Evolutionary conservation across 1,140 invertebrate genomes (phyloP).

Genomic region (Carcinoscorpius rotundicauda): DNA sequence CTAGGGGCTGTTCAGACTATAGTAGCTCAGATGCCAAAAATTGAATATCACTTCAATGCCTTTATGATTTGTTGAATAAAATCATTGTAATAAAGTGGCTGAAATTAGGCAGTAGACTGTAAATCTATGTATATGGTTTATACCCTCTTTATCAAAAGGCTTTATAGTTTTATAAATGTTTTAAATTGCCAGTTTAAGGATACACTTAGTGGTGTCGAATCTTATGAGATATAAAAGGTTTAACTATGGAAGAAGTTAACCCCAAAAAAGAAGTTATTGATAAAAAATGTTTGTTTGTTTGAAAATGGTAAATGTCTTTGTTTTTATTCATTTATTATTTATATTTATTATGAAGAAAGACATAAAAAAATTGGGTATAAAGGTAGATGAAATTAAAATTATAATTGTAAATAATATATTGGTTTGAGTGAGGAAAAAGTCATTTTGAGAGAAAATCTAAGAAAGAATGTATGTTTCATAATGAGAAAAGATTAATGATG

Average conservation of each 20-base stretch:
- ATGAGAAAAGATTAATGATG: conserved; percentile 1
- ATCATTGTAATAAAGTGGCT: conserved; percentile 29
- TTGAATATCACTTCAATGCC: conserved; percentile 58
- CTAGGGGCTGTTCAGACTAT: conserved; percentile 49
- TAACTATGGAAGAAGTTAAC: not conserved
- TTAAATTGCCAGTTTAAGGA: no score
- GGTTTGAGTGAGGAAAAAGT: not conserved
- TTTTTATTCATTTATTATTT: not conserved
- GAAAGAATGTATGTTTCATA: conserved; percentile 1
- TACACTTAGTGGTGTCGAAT: no score
- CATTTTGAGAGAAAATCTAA: conserved; percentile 7
- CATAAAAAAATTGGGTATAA: conserved; percentile 5
- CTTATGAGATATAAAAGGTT: not conserved
- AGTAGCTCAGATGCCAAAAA: no score
- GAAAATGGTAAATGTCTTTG: no score
- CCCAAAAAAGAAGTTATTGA: not conserved
- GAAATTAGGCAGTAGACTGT: conserved; percentile 6
- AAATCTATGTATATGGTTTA: conserved; percentile 1
- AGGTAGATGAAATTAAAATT: not conserved
- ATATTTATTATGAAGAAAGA: not conserved
- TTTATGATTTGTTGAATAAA: conserved; percentile 60
- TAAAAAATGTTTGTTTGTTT: no score
- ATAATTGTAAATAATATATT: conserved; percentile 1
- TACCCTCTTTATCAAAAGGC: not conserved
- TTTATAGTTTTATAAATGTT: no score